Base-by-base conservation (phyloP, 2,797 vertebrate genomes). In the Clarias platycephalus region DNA sequence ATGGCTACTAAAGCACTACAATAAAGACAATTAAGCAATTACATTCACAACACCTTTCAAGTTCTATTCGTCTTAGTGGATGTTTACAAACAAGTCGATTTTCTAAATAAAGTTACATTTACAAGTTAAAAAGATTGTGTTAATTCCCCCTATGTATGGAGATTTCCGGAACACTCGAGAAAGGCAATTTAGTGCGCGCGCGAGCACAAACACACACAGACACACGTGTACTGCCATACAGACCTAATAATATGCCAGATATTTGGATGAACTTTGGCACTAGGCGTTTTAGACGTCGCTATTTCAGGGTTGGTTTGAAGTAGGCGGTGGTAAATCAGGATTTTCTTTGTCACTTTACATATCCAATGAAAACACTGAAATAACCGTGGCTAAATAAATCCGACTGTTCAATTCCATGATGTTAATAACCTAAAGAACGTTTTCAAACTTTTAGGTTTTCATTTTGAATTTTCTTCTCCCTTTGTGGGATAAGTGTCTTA, bases 241-340 rank as follows among this genome's bases (percentile, higher is more conserved):
- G 31, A n/a, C 28, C 64, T n/a, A 62, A 78, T 62, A 78, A 78
- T 57, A 58, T 10, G 24, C 3, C 77, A 26, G 60, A 18, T 44
- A 26, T 79, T 79, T 26, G 44, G 13, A 44, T 20, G 60, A 62
- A 4, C 28, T 77, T 31, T 58, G 26, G 3, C 9, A 34, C 28
- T 31, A 31, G 31, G 74, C 18, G 26, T 55, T 74, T 2, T 72
- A 12, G 68, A 72, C 7, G 71, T 18, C 44, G 71, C 44, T 16
- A 40, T 55, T 22, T 58, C 28, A 34, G 74, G 58, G 28, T 77
- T 37, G 28, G 55, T 10, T 22, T 34, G 58, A 58, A 37, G 10
- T 31, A 76, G 9, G 8, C 18, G 75, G 28, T 78, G 58, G 37
- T 78, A 63, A 80, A 64, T 64, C 60, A 49, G 77, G 57, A 20